Conservation (phyloP, 2,888 invertebrate genomes). For the Mantis religiosa region DNA sequence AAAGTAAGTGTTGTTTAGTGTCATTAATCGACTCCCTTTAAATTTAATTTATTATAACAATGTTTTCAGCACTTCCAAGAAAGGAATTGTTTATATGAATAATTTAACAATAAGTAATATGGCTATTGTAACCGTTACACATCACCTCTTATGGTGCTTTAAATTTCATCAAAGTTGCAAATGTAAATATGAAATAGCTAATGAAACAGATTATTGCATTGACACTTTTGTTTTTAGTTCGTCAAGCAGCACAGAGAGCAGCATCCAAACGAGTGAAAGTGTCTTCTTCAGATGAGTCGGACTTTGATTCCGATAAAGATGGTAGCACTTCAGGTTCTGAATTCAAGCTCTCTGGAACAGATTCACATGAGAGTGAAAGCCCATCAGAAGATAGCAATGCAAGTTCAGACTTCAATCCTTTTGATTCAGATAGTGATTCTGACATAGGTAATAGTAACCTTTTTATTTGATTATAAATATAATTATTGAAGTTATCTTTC, state of each 20-base stretch:
- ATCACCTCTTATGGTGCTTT: no score
- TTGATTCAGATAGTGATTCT: conserved; percentile 75
- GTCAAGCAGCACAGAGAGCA: conserved; percentile 57
- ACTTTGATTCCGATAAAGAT: conserved; percentile 55
- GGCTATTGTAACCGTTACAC: no score
- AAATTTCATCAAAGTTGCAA: no score
- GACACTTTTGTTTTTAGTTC: conserved; percentile 40
- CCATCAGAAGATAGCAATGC: conserved; percentile 56
- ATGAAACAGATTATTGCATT: neutral
- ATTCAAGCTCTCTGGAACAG: conserved; percentile 41
- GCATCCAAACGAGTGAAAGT: conserved; percentile 53
- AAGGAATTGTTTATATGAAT: no score
- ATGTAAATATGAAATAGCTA: no score
- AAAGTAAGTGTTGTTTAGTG: no score
- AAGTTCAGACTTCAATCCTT: conserved; percentile 90
- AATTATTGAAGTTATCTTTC: neutral
- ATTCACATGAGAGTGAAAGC: conserved; percentile 38
- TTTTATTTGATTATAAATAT: neutral
- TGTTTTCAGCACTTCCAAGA: no score
- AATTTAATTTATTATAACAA: no score
- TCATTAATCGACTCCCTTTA: no score
- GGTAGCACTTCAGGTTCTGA: conserved; percentile 54
- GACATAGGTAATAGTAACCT: conserved; percentile 60
- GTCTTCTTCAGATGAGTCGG: conserved; percentile 52
- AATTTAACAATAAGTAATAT: no score